A percentile compares a stretch with the other conserved stretches of the same genome.
Conservation (phyloP, 2,888 invertebrate genomes). For the Agrotis clavis region DNA sequence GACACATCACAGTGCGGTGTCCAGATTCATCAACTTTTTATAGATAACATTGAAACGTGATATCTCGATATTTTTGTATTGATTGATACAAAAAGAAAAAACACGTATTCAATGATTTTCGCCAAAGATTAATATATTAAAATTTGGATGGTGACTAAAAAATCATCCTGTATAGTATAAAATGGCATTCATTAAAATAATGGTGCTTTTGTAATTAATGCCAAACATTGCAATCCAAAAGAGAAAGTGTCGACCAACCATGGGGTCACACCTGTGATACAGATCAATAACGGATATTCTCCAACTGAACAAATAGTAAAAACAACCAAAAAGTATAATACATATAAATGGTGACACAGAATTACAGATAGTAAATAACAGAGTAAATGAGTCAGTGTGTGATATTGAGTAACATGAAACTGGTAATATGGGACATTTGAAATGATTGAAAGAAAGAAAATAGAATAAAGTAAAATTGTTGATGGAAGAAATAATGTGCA, state of each 20-base stretch:
- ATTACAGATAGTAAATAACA: constrained; percentile 39
- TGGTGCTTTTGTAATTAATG: too few species aligned
- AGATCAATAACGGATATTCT: constrained; percentile 51
- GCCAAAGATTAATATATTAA: too few species aligned
- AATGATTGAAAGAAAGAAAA: constrained; percentile 23
- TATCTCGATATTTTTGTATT: too few species aligned
- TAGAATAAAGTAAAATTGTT: constrained; percentile 3
- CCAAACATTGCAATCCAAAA: constrained; percentile 33
- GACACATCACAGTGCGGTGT: too few species aligned
- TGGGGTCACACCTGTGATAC: constrained; percentile 57
- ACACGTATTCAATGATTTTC: too few species aligned
- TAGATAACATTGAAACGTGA: too few species aligned
- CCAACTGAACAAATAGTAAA: constrained; percentile 45
- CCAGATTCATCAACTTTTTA: too few species aligned
- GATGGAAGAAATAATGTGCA: not conserved
- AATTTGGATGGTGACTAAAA: too few species aligned
- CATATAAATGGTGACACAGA: constrained; percentile 38
- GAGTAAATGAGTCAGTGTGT: constrained; percentile 42
- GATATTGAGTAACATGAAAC: constrained; percentile 48
- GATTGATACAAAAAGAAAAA: too few species aligned
- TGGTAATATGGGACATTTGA: constrained; percentile 31
- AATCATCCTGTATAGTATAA: too few species aligned
- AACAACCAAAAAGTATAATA: constrained; percentile 40
- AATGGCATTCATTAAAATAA: too few species aligned
- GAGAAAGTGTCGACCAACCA: constrained; percentile 52